Evolutionary conservation across 2,888 invertebrate genomes (phyloP), one percentile per base, ranked within the genome.

Genomic region (Mythimna lalbum): DNA sequence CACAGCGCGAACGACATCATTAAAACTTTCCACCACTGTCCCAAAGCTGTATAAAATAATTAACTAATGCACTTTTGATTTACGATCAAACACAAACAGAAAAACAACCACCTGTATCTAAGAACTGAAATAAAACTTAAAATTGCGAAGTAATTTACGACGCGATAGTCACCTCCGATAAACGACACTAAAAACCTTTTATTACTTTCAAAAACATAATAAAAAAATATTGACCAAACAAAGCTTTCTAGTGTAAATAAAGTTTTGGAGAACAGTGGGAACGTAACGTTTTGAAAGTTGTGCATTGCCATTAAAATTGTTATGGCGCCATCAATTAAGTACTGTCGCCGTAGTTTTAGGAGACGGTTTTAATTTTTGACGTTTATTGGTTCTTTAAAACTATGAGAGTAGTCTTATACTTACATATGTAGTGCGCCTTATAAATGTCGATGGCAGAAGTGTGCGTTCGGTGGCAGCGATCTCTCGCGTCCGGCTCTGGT

Each of bases 251-350:
- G 86, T 88, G 90, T 92, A 92, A 93, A 93, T 93, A 93, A 93
- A 93, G 63, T 82, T 86, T 85, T 80, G 86, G 77, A 83, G 88
- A 89, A 89, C 93, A 92, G 91, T 92, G 92, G 92, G 92, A 91
- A 90, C 87, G 86, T 83, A 76, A 77, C 78, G 80, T 86, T 86
- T 86, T 84, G 78, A 85, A 87, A 90, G 86, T 88, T 87, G 89
- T 88, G 91, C 89, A 83, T 88, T 88, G 90, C 86, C 92, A 92
- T 94, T 94, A 95, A 95, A 95, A 93, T 90, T 88, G 81, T 94
- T 93, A 95, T 90, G 90, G 89, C 77, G 89, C 84, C 92, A 93
- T 95, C 90, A 95, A 95, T 95, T 94, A 86, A 57, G 71, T 83
- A 88, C 89, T 91, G 94, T 94, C 94, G 86, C 92, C 90, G 90